phyloP scores from a whole-genome alignment of 2,797 vertebrate genomes.

The Miichthys miiuy region DNA sequence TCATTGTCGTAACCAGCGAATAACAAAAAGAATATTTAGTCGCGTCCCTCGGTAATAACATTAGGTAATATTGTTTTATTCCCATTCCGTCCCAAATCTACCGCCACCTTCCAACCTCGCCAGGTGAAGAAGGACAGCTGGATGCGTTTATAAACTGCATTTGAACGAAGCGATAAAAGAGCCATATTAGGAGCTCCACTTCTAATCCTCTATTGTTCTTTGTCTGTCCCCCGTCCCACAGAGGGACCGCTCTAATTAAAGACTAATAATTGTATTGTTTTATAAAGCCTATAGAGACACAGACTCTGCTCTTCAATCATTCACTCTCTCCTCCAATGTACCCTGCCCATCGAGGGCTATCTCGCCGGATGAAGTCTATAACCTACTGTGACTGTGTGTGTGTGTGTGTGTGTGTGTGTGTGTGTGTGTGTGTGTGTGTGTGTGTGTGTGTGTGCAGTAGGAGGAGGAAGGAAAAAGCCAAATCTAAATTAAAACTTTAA shows the following conservation, averaged over 20 bases:
- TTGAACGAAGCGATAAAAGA: constrained; percentile 76
- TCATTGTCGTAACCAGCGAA: background rate
- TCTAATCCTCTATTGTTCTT: constrained; percentile 83
- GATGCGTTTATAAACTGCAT: constrained; percentile 71
- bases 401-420: constrained; percentile 19
- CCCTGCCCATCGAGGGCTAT: constrained; percentile 70
- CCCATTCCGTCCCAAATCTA: constrained; percentile 31
- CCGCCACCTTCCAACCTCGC: constrained; percentile 31
- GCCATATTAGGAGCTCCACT: constrained; percentile 75
- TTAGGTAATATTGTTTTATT: constrained; percentile 1
- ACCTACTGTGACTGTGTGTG: constrained; percentile 44
- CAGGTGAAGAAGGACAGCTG: constrained; percentile 42
- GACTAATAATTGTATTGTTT: constrained; percentile 87
- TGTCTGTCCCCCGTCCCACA: constrained; percentile 76
- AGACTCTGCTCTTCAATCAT: constrained; percentile 82
- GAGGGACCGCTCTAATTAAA: constrained; percentile 82
- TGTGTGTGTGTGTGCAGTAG: constrained; percentile 80
- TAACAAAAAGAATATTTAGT: background rate
- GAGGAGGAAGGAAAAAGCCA: constrained; percentile 70
- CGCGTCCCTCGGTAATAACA: background rate
- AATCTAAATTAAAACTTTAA: constrained; percentile 99
- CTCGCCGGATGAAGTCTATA: constrained; percentile 70
- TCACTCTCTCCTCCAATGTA: constrained; percentile 67
- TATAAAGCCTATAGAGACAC: constrained; percentile 79
- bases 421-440: constrained; percentile 4